Conservation (phyloP, 2,888 invertebrate species). For the Acronicta aceris region DNA sequence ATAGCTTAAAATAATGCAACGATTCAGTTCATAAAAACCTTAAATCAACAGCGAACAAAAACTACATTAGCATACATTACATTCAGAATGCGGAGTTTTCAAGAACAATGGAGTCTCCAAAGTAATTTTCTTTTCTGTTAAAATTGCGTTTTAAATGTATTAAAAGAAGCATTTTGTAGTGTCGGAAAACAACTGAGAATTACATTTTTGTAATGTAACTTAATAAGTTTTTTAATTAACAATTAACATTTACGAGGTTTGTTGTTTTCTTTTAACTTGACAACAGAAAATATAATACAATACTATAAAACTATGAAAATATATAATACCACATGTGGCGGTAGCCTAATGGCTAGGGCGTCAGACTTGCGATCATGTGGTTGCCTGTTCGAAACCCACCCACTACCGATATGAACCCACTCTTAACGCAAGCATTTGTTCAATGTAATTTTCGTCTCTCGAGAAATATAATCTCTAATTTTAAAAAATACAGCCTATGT, state of each 20-base stretch:
- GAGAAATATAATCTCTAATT: too few species aligned
- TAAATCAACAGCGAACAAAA: slow-evolving; percentile 59
- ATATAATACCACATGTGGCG: too few species aligned
- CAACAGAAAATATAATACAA: too few species aligned
- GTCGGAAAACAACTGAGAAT: slow-evolving; percentile 12
- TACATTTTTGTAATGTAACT: slow-evolving; percentile 19
- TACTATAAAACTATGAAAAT: too few species aligned
- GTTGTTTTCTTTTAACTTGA: background rate
- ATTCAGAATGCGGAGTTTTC: slow-evolving; percentile 47
- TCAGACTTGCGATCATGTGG: too few species aligned
- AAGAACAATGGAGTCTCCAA: slow-evolving; percentile 51
- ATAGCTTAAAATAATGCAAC: slow-evolving; percentile 60
- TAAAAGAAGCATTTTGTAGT: slow-evolving; percentile 41
- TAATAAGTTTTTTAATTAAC: slow-evolving; percentile 13
- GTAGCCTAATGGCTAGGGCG: too few species aligned
- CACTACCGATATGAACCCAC: too few species aligned
- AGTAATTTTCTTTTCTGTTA: slow-evolving; percentile 50
- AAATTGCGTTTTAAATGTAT: slow-evolving; percentile 55
- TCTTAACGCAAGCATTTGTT: too few species aligned
- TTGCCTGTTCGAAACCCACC: too few species aligned
- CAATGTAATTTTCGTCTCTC: too few species aligned
- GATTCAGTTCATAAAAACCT: slow-evolving; percentile 58
- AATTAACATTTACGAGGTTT: background rate
- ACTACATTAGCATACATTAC: slow-evolving; percentile 58
- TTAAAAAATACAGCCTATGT: too few species aligned